Evolutionary conservation across 2,888 invertebrate genomes (phyloP).

Genomic region (Xestia c-nigrum): DNA sequence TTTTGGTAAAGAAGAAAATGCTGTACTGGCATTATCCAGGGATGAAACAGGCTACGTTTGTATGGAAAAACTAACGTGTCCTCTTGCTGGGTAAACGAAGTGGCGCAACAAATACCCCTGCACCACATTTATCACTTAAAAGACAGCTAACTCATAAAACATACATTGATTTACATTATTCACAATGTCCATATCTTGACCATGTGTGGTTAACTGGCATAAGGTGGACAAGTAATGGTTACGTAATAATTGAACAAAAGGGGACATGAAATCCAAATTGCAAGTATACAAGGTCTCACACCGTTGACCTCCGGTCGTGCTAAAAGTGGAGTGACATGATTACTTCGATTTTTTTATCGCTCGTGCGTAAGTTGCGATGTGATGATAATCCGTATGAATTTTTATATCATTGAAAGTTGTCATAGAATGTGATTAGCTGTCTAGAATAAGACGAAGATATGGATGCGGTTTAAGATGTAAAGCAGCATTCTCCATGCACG

Average conservation of each 20-base stretch:
- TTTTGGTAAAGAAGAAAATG: too few species aligned
- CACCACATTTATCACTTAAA: neutral
- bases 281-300: slow-evolving; percentile 72
- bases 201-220: slow-evolving; percentile 74
- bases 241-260: slow-evolving; percentile 76
- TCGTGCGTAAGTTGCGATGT: slow-evolving; percentile 47
- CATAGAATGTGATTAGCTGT: neutral
- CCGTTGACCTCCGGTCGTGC: slow-evolving; percentile 71
- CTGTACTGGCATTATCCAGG: too few species aligned
- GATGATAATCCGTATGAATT: slow-evolving; percentile 41
- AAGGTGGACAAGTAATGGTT: slow-evolving; percentile 78
- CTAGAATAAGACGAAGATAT: neutral
- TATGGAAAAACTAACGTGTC: too few species aligned
- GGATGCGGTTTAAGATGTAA: neutral
- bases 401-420: neutral
- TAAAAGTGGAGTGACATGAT: slow-evolving; percentile 72
- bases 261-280: slow-evolving; percentile 77
- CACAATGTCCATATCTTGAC: slow-evolving; percentile 61
- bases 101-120: neutral
- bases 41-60: too few species aligned
- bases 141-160: slow-evolving; percentile 19
- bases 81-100: neutral
- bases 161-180: slow-evolving; percentile 62
- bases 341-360: slow-evolving; percentile 67
- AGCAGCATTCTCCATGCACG: neutral